Conservation (phyloP, 2,888 invertebrate species). For the Stenoptilia bipunctidactyla region DNA sequence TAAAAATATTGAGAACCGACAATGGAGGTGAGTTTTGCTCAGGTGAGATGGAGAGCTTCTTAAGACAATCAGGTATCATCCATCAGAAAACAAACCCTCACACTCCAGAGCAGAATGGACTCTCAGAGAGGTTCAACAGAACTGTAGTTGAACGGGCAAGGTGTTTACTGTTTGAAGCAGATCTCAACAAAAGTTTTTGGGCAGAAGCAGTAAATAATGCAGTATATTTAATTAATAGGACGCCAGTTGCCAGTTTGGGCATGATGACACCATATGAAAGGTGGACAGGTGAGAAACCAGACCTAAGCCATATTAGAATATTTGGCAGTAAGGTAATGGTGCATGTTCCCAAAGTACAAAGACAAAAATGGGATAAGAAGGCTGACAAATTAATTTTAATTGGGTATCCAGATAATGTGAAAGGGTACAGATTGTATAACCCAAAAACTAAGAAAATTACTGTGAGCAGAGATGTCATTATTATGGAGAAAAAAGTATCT, state of each 20-base stretch:
- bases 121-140: constrained; percentile 9
- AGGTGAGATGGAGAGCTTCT: constrained; percentile 1
- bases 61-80: constrained; percentile 3
- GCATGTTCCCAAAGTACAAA: constrained; percentile 16
- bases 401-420: no score
- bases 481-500: constrained; percentile 9
- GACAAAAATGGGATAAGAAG: constrained; percentile 17
- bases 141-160: constrained; percentile 11
- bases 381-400: constrained; percentile 12
- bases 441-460: constrained; percentile 10
- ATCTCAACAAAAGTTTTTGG: constrained; percentile 8
- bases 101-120: constrained; percentile 12
- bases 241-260: constrained; percentile 6
- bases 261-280: constrained; percentile 14
- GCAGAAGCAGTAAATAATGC: constrained; percentile 8
- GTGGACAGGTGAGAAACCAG: constrained; percentile 13
- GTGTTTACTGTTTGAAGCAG: constrained; percentile 10
- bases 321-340: constrained; percentile 16
- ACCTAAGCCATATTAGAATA: constrained; percentile 11
- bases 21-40: no score
- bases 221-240: constrained; percentile 9
- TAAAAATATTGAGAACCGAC: no score
- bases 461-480: constrained; percentile 15
- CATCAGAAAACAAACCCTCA: constrained; percentile 7
- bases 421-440: constrained; percentile 15